Base-by-base conservation (phyloP, 2,113 vertebrate species). In the Lagopus leucura region DNA sequence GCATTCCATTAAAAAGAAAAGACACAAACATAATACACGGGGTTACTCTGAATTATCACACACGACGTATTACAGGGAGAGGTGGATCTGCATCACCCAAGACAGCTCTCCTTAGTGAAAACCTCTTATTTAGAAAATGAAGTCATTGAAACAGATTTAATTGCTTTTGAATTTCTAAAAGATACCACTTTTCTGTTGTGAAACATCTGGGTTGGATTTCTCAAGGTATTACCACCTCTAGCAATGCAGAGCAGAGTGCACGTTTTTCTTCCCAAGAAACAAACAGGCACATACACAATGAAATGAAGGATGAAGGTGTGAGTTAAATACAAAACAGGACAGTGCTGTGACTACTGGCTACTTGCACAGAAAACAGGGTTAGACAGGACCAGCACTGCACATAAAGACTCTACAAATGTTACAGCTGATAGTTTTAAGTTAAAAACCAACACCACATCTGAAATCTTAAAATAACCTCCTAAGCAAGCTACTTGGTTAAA, bases 131-230 rank as follows among this genome's bases (percentile, higher is more conserved):
- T 67, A 70, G 58, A 22, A 28, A 82, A 86, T 73, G 2, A 13
- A 70, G 13, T 69, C 55, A 38, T 4, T 48, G 40, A 4, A 77
- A 79, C 61, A 40, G 32, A 65, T 94, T 38, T n/a, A 75, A 42
- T 78, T 25, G 76, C 38, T 86, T 91, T 93, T 72, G 83, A 76
- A 57, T 86, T 86, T 90, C 80, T 91, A 42, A 90, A 95, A 97
- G 96, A 96, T 92, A 94, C 94, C 96, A 97, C 90, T 95, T 97
- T 95, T 66, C 73, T 91, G 43, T 54, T 86, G 86, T 82, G 82
- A 96, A 79, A 89, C 87, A 95, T 48, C 88, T 48, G 86, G 69
- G 19, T 11, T 86, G 93, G 89, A 48, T 89, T 90, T 93, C 82
- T 85, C 75, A 47, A 30, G 75, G 47, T 82, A 19, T 43, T 38